Evolutionary conservation across 2,888 invertebrate genomes (phyloP).

Genomic region (Amiota mariae): DNA sequence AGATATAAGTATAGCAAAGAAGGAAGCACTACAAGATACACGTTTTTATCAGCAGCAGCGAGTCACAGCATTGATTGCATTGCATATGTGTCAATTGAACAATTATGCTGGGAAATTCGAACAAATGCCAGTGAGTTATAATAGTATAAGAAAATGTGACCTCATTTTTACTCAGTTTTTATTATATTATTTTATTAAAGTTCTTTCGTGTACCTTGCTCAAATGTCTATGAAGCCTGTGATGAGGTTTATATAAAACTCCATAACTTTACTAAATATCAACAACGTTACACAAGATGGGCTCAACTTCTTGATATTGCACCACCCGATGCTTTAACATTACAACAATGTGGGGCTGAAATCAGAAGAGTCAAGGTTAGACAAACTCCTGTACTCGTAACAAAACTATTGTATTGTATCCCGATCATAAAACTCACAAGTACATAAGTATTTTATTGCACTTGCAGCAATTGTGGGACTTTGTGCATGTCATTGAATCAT

Average conservation of each 20-base stretch:
- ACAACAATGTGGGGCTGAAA: constrained; percentile 83
- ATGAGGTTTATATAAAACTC: constrained; percentile 81
- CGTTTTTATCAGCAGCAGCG: constrained; percentile 90
- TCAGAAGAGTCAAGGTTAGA: constrained; percentile 82
- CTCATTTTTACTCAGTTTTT: not conserved
- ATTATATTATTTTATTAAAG: constrained; percentile 59
- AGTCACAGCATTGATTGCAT: constrained; percentile 85
- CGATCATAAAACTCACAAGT: no score
- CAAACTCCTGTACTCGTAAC: not conserved
- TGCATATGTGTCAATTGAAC: constrained; percentile 85
- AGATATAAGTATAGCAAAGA: constrained; percentile 86
- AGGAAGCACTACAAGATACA: constrained; percentile 89
- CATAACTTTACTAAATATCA: constrained; percentile 80
- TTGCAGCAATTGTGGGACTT: constrained; percentile 91
- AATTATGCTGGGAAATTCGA: constrained; percentile 86
- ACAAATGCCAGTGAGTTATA: constrained; percentile 59
- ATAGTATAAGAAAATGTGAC: no score
- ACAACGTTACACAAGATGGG: constrained; percentile 81
- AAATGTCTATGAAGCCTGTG: constrained; percentile 81
- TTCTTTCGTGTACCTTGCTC: constrained; percentile 80
- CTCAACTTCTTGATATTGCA: constrained; percentile 88
- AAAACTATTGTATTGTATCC: no score
- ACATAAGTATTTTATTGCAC: no score
- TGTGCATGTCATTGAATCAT: constrained; percentile 86
- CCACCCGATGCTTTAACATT: constrained; percentile 88